Base-by-base conservation (phyloP, 2,888 invertebrate species). In the Drosophila siamana region DNA sequence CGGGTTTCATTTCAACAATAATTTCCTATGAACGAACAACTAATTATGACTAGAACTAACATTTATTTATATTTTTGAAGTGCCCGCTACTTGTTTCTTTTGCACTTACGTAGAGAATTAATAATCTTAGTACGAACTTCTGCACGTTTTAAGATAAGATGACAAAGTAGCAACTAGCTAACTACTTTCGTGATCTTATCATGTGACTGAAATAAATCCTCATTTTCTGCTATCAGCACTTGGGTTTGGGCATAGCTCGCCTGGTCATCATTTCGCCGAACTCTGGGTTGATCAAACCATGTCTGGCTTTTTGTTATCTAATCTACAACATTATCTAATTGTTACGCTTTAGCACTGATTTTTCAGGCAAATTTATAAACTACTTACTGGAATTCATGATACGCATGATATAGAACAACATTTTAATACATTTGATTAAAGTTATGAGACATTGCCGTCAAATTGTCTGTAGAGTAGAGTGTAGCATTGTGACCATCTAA, bases 201-300 rank as follows among this genome's bases (percentile, higher is more conserved):
- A 78, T 74, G 59, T 73, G 68, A 68, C 62, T 74, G 40, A 48
- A 74, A 66, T 74, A 74, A 51, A 26, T 74, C 28, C 61, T 28
- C 26, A 4, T 24, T 15, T 3, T 50, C 1, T 24, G 9, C 30
- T 72, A 71, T 64, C 56, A 54, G 26, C 57, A 74, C 67, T 74
- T 13, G 19, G 55, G 33, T 15, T 40, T 5, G 26, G n/a, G 26
- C 41, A 43, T 13, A 38, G 36, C 36, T 38, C 2, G 36, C 36
- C 13, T 26, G 40, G 41, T 33, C 62, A 75, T 33, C 62, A 75
- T 55, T 61, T 38, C 7, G 3, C 3, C 2, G 11, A 51, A 16
- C 26, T 30, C 36, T 15, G 9, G 41, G 24, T 28, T 56, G 47
- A 61, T 65, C 57, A 50, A 60, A 41, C 51, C 44, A 38, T 8